These are phyloP conservation scores for Coleophora flavipennella DNA, from an alignment of 2,888 invertebrate species.

Conservation along the genomic window DNA sequence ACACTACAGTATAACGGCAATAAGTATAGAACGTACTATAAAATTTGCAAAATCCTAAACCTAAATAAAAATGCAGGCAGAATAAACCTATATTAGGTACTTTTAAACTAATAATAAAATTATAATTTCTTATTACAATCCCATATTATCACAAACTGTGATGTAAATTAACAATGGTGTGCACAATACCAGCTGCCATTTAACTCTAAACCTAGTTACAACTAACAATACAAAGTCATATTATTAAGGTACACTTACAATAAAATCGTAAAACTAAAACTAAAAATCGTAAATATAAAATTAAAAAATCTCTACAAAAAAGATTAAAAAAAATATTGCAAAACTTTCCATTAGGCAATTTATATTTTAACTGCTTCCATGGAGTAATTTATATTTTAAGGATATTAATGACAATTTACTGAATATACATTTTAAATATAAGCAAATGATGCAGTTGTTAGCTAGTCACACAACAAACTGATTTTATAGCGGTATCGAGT, in stretches of 20 bases:
- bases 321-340: constrained; percentile 56
- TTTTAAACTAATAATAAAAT: constrained; percentile 49
- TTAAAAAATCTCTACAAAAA: constrained; percentile 31
- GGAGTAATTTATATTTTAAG: constrained; percentile 38
- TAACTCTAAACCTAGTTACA: constrained; percentile 4
- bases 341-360: constrained; percentile 31
- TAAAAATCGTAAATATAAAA: constrained; percentile 31
- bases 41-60: constrained; percentile 14
- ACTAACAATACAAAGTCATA: constrained; percentile 15
- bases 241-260: constrained; percentile 17
- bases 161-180: constrained; percentile 36
- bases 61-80: constrained; percentile 41
- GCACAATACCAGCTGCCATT: constrained; percentile 38
- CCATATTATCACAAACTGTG: constrained; percentile 56
- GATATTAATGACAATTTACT: constrained; percentile 37
- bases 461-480: constrained; percentile 17
- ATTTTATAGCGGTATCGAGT: constrained; percentile 9
- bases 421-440: constrained; percentile 54
- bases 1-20: constrained; percentile 27
- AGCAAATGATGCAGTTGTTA: constrained; percentile 24
- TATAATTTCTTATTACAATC: constrained; percentile 38
- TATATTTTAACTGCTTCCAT: constrained; percentile 22
- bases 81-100: constrained; percentile 7
- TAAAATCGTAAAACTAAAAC: constrained; percentile 26
- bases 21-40: constrained; percentile 4